Evolutionary conservation across 2,797 vertebrate species (phyloP), one percentile per base, ranked within the genome.

Genomic region (Scomberomorus guttatus): DNA sequence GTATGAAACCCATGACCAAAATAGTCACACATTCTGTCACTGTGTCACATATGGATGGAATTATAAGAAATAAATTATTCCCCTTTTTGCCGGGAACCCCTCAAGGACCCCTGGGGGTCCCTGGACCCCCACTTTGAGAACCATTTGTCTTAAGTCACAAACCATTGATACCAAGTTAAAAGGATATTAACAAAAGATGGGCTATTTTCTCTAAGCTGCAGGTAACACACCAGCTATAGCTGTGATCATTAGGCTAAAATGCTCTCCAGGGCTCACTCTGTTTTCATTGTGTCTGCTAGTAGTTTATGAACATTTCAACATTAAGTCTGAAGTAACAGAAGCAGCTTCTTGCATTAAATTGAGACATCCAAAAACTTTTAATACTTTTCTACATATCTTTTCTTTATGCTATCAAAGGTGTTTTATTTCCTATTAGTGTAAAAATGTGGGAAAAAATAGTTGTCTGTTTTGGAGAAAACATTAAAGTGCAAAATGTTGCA

Each of bases 371-470:
- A 93, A 92, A 90, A 93, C 87, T 94, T 95, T 94, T 93, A 95
- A 95, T 94, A 95, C 95, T 95, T 95, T 96, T 95, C 92, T 95
- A 95, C 94, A 95, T 95, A 92, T 92, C 82, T 93, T 94, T 94
- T 92, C 93, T 94, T 95, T 94, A 93, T 91, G 92, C 93, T 92
- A 92, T 94, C 87, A 89, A 92, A 93, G 74, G 81, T 95, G 91
- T 94, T 94, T 93, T 91, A 92, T 94, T 95, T 94, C 89, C 90
- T 94, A 88, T 93, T 95, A 94, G 94, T 95, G 94, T 95, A 93
- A 93, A 94, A 93, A 93, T 94, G 92, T 95, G 93, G 89, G 92
- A 80, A 75, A 91, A 91, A 89, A 82, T 94, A 94, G 94, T 93
- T 95, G 94, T 95, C 91, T 93, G 94, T 95, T 95, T 95, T 94